These are phyloP conservation scores for Cettia cetti DNA, from an alignment of 2,113 vertebrate species.

Conservation along the genomic window DNA sequence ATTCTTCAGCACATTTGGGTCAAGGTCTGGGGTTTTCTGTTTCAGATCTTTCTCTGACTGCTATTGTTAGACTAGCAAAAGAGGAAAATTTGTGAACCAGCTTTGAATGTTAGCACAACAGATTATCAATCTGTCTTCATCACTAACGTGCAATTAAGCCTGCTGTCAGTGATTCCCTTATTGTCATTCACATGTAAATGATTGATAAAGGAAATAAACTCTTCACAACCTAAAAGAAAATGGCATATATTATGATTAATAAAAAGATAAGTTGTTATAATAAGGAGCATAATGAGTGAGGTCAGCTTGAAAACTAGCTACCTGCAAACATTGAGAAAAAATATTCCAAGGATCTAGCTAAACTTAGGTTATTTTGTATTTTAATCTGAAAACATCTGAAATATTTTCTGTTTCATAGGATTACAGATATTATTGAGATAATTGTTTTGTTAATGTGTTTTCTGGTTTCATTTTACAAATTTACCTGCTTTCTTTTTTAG, in stretches of 20 bases:
- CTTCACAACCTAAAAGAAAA: not conserved
- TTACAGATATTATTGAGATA: not conserved
- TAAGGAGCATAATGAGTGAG: not conserved
- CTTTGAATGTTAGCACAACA: not conserved
- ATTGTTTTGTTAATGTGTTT: not conserved
- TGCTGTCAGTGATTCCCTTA: not conserved
- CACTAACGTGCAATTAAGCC: not conserved
- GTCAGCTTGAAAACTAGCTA: not conserved
- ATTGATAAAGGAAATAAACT: not conserved
- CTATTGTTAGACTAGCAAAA: not conserved
- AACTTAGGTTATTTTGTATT: not conserved
- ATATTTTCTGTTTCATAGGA: not conserved
- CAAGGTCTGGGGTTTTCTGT: not conserved
- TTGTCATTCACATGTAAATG: not conserved
- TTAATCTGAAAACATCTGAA: not conserved
- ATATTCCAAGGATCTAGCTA: not conserved
- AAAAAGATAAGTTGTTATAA: not conserved
- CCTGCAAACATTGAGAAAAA: not conserved
- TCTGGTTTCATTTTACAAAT: not conserved
- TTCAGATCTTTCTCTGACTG: not conserved
- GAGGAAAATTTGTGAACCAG: not conserved
- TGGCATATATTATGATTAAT: not conserved
- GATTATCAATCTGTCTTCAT: not conserved
- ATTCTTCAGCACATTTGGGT: not conserved
- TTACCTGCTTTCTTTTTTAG: slow-evolving; percentile 61